Conservation (phyloP, 2,888 invertebrate species). For the Idaea dimidiata region DNA sequence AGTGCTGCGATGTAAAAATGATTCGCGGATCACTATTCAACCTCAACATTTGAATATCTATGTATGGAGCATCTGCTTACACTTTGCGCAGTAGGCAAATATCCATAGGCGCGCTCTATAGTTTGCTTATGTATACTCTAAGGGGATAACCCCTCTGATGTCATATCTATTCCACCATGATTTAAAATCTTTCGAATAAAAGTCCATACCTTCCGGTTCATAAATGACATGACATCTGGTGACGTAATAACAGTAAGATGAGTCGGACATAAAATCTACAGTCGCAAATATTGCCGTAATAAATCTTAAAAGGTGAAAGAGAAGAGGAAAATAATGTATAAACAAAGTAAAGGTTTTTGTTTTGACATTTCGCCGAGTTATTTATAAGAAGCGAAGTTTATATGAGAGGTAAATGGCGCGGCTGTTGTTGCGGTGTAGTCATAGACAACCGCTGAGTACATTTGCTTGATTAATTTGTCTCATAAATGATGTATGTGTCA, state of each 20-base stretch:
- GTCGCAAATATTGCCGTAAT: slow-evolving; percentile 58
- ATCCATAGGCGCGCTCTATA: too few species aligned
- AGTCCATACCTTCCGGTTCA: slow-evolving; percentile 27
- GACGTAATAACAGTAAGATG: slow-evolving; percentile 37
- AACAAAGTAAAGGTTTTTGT: slow-evolving; percentile 55
- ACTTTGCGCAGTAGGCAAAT: too few species aligned
- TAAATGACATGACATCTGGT: slow-evolving; percentile 27
- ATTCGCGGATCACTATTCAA: too few species aligned
- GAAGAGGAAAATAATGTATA: slow-evolving; percentile 44
- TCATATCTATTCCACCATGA: neutral
- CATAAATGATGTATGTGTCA: too few species aligned
- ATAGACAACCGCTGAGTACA: neutral
- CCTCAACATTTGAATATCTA: too few species aligned
- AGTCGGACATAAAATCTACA: slow-evolving; percentile 44
- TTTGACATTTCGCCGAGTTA: slow-evolving; percentile 54
- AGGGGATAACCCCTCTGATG: neutral
- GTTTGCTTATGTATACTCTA: too few species aligned
- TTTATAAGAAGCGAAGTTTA: slow-evolving; percentile 28
- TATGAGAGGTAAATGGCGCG: neutral
- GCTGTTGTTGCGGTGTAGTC: neutral
- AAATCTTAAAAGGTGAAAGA: slow-evolving; percentile 55
- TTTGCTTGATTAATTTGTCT: neutral
- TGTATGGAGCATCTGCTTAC: too few species aligned
- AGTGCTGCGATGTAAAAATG: too few species aligned
- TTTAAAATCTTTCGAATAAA: slow-evolving; percentile 9